These are phyloP conservation scores for Equus quagga DNA, from an alignment of 2,113 vertebrate species.

Conservation along the genomic window DNA sequence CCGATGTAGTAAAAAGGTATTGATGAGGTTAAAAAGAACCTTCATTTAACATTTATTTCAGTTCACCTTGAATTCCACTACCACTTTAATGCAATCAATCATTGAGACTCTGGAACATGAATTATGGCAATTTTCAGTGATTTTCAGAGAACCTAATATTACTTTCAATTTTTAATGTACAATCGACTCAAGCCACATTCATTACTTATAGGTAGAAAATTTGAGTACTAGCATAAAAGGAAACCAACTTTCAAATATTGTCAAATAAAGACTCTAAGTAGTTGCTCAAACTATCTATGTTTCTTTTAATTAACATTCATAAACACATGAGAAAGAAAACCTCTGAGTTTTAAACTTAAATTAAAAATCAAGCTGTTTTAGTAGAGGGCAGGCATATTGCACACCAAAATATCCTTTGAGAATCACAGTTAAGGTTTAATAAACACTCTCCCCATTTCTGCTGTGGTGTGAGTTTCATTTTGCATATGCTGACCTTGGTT, in stretches of 20 bases:
- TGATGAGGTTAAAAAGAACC: constrained; percentile 56
- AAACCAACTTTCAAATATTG: background rate
- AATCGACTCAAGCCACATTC: background rate
- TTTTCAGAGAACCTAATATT: constrained; percentile 63
- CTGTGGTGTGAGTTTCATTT: constrained; percentile 84
- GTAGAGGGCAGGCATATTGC: constrained; percentile 44
- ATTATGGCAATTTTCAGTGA: constrained; percentile 60
- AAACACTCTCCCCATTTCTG: constrained; percentile 84
- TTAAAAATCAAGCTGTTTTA: constrained; percentile 68
- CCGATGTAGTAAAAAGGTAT: constrained; percentile 14
- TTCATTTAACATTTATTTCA: constrained; percentile 64
- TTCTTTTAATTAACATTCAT: constrained; percentile 70
- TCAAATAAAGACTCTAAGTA: constrained; percentile 55
- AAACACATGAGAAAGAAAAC: constrained; percentile 59
- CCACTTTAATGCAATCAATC: background rate
- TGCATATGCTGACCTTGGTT: constrained; percentile 86
- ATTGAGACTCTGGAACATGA: constrained; percentile 17
- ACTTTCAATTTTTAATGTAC: constrained; percentile 68
- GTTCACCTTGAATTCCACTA: constrained; percentile 64
- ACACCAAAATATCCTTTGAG: constrained; percentile 72
- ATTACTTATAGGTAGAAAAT: constrained; percentile 56
- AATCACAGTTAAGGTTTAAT: constrained; percentile 84
- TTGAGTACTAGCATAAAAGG: constrained; percentile 29
- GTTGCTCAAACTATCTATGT: background rate
- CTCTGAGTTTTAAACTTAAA: constrained; percentile 72